These are phyloP conservation scores for Eubucco bourcierii DNA, from an alignment of 2,113 vertebrate genomes.

Conservation along the genomic window DNA sequence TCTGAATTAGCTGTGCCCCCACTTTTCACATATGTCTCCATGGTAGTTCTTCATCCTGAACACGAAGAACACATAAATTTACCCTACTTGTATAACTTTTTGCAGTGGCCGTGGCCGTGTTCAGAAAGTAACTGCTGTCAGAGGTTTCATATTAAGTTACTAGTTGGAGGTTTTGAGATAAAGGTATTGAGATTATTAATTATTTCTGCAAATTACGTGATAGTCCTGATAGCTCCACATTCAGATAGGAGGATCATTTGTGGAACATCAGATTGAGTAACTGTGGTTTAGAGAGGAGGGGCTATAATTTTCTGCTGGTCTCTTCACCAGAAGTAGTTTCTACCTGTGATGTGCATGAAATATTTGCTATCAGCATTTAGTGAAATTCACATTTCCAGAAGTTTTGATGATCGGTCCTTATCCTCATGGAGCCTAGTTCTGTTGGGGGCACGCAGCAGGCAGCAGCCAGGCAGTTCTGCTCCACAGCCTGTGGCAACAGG, in stretches of 20 bases:
- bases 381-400: neutral
- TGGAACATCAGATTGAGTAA: neutral
- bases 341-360: neutral
- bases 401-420: accelerated
- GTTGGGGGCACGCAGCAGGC: neutral
- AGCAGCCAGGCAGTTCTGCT: neutral
- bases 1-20: neutral
- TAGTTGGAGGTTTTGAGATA: neutral
- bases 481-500: accelerated
- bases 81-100: neutral
- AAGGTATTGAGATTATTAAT: neutral
- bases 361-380: neutral
- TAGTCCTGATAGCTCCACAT: neutral
- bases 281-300: neutral
- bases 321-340: neutral
- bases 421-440: neutral
- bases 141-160: neutral
- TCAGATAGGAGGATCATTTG: neutral
- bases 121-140: neutral
- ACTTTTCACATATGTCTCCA: neutral
- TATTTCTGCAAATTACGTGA: neutral
- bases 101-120: neutral
- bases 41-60: neutral
- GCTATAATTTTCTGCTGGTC: neutral
- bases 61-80: neutral